Evolutionary conservation across 2,113 vertebrate species (phyloP).

Genomic region (Lagenorhynchus albirostris): DNA sequence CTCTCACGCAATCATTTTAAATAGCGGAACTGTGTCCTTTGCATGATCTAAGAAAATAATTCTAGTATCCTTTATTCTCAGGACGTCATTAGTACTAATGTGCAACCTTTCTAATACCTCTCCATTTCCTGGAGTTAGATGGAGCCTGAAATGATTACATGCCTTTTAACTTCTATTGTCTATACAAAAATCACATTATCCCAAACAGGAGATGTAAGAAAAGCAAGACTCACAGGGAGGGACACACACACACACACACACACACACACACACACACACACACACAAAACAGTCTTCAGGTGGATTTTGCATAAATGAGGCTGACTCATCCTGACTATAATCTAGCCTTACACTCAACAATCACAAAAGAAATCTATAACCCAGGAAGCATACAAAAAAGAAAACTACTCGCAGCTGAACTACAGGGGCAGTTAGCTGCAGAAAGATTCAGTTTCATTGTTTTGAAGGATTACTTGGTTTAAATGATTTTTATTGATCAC

Average conservation of each 20-base stretch:
- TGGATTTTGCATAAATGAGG: neutral
- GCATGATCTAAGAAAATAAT: neutral
- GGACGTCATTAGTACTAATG: neutral
- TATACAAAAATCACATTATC: neutral
- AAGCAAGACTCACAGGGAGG: neutral
- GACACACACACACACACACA: no score
- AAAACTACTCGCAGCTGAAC: neutral
- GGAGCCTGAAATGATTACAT: neutral
- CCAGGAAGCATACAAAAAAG: neutral
- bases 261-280: accelerated
- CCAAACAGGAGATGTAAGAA: neutral
- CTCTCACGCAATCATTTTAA: neutral
- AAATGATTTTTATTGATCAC: neutral
- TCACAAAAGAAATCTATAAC: neutral
- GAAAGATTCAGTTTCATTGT: neutral
- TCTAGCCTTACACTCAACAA: neutral
- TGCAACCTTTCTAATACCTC: neutral
- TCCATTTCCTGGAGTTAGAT: neutral
- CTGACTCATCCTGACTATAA: neutral
- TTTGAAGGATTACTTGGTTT: neutral
- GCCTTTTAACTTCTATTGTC: neutral
- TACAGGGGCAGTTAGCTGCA: neutral
- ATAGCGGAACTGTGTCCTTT: neutral
- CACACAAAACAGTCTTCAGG: neutral
- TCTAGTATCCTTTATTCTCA: neutral